These are phyloP conservation scores for Rhinoraja longicauda DNA, from an alignment of 2,797 vertebrate genomes.

Conservation along the genomic window DNA sequence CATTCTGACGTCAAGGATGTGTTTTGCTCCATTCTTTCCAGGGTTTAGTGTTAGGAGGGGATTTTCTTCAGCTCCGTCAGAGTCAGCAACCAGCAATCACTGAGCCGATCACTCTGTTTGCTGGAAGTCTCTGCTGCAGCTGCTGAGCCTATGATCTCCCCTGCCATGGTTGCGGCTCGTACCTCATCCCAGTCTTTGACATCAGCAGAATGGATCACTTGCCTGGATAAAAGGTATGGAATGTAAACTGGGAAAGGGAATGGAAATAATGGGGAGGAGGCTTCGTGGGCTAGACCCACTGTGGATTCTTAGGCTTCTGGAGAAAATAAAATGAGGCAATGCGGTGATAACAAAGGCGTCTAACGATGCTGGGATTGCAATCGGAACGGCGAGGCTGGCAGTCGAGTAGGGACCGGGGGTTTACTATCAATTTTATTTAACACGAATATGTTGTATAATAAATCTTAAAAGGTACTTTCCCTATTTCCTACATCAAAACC, in stretches of 20 bases:
- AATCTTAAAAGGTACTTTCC: neutral
- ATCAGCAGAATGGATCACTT: constrained; percentile 84
- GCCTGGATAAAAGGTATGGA: constrained; percentile 87
- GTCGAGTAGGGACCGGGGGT: neutral
- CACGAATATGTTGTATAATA: neutral
- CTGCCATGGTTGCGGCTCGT: constrained; percentile 87
- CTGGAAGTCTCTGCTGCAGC: neutral
- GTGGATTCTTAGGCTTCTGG: neutral
- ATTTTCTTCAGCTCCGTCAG: neutral
- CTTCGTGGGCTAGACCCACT: neutral
- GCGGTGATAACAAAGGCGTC: neutral
- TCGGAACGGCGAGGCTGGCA: neutral
- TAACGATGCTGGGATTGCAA: neutral
- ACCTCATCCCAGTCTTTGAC: constrained; percentile 73
- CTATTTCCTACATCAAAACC: neutral
- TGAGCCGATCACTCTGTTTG: neutral
- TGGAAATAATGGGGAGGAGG: neutral
- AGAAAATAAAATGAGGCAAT: neutral
- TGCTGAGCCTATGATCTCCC: constrained; percentile 48
- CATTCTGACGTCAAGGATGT: constrained; percentile 23
- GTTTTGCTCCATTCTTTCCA: no score
- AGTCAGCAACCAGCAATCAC: neutral
- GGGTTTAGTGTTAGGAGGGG: neutral
- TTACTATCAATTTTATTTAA: neutral
- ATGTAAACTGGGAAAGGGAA: neutral